Conservation (phyloP, 2,113 vertebrate species). For the Dipodomys ordii region DNA sequence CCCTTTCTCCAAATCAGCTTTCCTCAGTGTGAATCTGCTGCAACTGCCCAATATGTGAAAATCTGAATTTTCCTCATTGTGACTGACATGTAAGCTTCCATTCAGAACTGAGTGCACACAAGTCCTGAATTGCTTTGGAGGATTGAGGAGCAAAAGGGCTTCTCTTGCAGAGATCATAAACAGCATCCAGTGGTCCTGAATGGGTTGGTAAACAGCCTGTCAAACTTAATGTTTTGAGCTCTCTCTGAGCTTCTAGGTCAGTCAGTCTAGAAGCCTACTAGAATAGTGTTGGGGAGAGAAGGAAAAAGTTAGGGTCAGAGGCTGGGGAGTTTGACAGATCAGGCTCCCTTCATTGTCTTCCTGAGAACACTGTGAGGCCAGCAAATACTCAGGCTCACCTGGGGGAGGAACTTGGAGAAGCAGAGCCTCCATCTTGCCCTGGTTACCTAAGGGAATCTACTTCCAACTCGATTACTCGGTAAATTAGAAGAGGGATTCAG, state of each 20-base stretch:
- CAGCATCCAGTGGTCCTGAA: rapidly evolving
- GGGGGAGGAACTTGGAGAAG: constrained; percentile 69
- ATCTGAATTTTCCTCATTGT: constrained; percentile 73
- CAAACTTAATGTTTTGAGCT: not conserved
- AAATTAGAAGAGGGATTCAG: constrained; percentile 91
- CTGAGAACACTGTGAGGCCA: constrained; percentile 8
- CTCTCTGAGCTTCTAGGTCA: not conserved
- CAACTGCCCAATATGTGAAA: constrained; percentile 76
- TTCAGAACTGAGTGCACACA: constrained; percentile 80
- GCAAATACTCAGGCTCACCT: constrained; percentile 34
- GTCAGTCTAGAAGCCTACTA: not conserved
- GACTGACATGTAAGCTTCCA: constrained; percentile 71
- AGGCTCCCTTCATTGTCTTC: not conserved
- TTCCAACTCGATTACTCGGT: constrained; percentile 89
- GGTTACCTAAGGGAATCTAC: constrained; percentile 90
- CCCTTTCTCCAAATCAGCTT: constrained; percentile 65
- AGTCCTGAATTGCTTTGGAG: constrained; percentile 64
- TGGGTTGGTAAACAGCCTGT: not conserved
- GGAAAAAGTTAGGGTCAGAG: not conserved
- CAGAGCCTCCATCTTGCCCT: constrained; percentile 80
- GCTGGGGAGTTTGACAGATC: not conserved
- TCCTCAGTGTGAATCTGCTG: constrained; percentile 66
- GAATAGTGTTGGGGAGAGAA: not conserved
- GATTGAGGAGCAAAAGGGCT: constrained; percentile 21
- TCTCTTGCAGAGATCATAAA: constrained; percentile 43